A percentile compares a stretch with the other conserved stretches of the same genome.
Conservation (phyloP, 2,888 invertebrate species). For the Cryptops parisi region DNA sequence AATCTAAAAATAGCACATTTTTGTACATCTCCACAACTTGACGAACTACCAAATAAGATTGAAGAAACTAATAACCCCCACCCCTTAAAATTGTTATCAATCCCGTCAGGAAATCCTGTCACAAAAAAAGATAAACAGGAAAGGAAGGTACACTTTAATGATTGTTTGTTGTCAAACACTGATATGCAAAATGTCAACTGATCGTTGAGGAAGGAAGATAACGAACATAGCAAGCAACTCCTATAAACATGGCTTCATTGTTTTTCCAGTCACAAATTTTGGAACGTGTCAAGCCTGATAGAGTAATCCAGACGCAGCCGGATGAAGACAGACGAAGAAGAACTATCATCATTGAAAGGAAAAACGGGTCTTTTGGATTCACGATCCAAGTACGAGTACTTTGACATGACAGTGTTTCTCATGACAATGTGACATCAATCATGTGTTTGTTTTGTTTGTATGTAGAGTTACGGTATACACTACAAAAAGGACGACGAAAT, state of each 20-base stretch:
- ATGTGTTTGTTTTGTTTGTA: neutral
- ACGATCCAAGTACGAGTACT: constrained; percentile 54
- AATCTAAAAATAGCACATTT: too few relatives aligned
- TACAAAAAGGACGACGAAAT: constrained; percentile 87
- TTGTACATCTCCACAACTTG: too few relatives aligned
- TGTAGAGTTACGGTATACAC: constrained; percentile 86
- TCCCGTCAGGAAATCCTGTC: too few relatives aligned
- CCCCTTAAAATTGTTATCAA: too few relatives aligned
- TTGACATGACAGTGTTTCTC: neutral
- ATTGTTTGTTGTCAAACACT: neutral
- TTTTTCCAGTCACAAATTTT: constrained; percentile 44
- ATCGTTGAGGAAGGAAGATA: neutral
- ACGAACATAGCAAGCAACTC: too few relatives aligned
- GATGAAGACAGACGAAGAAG: constrained; percentile 77
- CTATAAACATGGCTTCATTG: too few relatives aligned
- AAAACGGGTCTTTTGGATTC: constrained; percentile 82
- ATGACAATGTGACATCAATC: neutral
- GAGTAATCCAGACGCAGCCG: constrained; percentile 51
- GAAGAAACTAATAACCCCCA: too few relatives aligned
- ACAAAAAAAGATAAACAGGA: too few relatives aligned
- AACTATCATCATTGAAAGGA: constrained; percentile 74
- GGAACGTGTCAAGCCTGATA: constrained; percentile 56
- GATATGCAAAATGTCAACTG: constrained; percentile 1
- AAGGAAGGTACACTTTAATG: too few relatives aligned
- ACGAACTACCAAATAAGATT: too few relatives aligned